Conservation (phyloP, 2,113 vertebrate species). For the Butorides virescens region DNA sequence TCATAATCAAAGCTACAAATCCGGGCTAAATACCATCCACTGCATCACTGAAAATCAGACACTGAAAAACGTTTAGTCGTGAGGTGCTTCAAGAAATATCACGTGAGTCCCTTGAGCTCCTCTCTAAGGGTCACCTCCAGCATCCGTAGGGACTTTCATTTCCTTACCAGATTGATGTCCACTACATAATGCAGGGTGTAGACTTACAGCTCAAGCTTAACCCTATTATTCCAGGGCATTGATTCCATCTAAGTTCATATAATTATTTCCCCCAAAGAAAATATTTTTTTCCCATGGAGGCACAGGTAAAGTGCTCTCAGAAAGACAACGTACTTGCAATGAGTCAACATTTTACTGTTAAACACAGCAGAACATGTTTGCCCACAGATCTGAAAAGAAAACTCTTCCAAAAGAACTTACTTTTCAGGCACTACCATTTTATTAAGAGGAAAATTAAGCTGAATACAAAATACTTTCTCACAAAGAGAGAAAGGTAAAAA, state of each 20-base stretch:
- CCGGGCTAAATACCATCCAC: background rate
- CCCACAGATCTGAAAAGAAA: conserved; percentile 64
- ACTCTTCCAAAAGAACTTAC: conserved; percentile 66
- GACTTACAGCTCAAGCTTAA: background rate
- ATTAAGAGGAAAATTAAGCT: conserved; percentile 64
- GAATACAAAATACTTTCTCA: conserved; percentile 69
- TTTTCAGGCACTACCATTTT: conserved; percentile 72
- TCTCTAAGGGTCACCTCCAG: background rate
- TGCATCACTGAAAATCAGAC: background rate
- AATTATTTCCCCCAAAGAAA: background rate
- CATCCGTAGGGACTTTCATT: background rate
- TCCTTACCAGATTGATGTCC: background rate
- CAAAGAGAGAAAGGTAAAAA: conserved; percentile 66
- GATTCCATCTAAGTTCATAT: background rate
- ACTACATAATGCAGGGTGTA: background rate
- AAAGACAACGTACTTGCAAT: background rate
- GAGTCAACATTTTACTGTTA: conserved; percentile 40
- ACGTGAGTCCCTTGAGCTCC: background rate
- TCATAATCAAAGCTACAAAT: background rate
- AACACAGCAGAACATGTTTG: conserved; percentile 37
- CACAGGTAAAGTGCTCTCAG: background rate
- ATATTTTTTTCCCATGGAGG: background rate
- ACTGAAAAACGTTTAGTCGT: background rate
- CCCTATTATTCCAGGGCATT: background rate
- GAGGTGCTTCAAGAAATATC: background rate